phyloP scores from a whole-genome alignment of 1,140 invertebrate species.

The Drosophila cardini region DNA sequence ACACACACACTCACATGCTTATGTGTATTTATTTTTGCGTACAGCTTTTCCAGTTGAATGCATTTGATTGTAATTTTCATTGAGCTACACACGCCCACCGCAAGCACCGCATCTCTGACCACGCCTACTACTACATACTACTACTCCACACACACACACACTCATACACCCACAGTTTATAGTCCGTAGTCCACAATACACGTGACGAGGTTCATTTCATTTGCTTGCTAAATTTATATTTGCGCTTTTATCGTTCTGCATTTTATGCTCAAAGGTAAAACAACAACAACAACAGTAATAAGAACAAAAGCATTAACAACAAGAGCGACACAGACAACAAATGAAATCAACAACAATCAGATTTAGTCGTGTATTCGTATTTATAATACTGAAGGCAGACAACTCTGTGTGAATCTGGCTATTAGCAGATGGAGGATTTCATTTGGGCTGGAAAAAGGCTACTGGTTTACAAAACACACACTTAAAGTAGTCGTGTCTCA shows the following conservation, averaged over 20 bases:
- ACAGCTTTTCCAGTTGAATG: conserved; percentile 78
- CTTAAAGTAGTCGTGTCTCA: too few species aligned
- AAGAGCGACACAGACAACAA: conserved; percentile 24
- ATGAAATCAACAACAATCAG: conserved; percentile 24
- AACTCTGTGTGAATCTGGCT: background rate
- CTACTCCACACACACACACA: background rate
- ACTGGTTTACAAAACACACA: too few species aligned
- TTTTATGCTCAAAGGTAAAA: conserved; percentile 73
- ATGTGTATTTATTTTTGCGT: conserved; percentile 78
- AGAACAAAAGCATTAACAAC: conserved; percentile 8
- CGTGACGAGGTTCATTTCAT: conserved; percentile 64
- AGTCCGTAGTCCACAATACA: conserved; percentile 43
- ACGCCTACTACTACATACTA: conserved; percentile 30
- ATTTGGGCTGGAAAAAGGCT: background rate
- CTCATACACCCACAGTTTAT: background rate
- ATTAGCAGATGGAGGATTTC: background rate
- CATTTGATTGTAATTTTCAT: conserved; percentile 81
- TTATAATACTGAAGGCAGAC: conserved; percentile 21
- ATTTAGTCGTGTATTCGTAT: conserved; percentile 33
- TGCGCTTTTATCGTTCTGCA: conserved; percentile 50
- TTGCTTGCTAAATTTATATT: conserved; percentile 68
- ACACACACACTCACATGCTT: conserved; percentile 29
- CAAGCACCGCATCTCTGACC: conserved; percentile 25
- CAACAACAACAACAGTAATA: conserved; percentile 23
- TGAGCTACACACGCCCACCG: conserved; percentile 42